phyloP scores from a whole-genome alignment of 2,113 vertebrate genomes.

The Laticauda colubrina region DNA sequence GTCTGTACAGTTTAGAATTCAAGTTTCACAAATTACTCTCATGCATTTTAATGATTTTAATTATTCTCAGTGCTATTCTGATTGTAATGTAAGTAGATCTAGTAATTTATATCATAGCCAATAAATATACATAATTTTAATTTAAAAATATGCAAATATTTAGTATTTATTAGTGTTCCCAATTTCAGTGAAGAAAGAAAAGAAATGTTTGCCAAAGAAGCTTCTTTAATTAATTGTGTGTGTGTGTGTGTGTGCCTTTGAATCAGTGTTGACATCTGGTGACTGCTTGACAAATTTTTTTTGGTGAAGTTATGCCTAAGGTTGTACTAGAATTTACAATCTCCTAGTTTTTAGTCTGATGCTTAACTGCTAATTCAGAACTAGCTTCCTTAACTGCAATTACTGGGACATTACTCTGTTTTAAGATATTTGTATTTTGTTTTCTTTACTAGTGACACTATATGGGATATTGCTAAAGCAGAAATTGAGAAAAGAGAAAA shows the following conservation, averaged over 20 bases:
- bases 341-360: neutral
- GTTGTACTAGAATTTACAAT: neutral
- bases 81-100: neutral
- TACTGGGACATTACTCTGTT: slow-evolving; percentile 9
- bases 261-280: neutral
- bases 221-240: neutral
- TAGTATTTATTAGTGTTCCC: neutral
- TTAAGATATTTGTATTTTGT: slow-evolving; percentile 3
- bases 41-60: neutral
- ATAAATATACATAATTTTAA: neutral
- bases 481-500: slow-evolving; percentile 76
- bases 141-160: neutral
- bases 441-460: slow-evolving; percentile 73
- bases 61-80: neutral
- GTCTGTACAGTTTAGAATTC: neutral
- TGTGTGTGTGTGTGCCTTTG: neutral
- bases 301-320: neutral
- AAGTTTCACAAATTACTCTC: neutral
- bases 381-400: neutral
- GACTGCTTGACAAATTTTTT: neutral
- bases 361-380: neutral
- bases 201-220: neutral
- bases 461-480: slow-evolving; percentile 88
- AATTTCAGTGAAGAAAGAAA: neutral
- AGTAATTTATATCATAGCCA: neutral